Evolutionary conservation across 2,113 vertebrate genomes (phyloP).

Genomic region (Machaerirhynchus nigripectus): DNA sequence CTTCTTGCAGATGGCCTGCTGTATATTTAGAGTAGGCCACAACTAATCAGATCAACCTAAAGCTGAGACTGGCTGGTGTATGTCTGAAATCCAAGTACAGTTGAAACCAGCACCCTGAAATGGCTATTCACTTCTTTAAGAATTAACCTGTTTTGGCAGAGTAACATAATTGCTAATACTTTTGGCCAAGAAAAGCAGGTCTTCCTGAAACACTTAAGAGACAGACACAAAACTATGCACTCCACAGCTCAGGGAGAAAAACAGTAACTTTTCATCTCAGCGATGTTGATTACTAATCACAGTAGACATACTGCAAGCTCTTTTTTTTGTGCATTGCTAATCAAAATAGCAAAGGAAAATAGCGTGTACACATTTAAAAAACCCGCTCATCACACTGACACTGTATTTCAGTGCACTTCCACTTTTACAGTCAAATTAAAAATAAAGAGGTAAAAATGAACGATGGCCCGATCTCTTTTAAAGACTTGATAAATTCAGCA

Average conservation of each 20-base stretch:
- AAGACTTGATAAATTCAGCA: not conserved
- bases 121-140: not conserved
- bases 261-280: not conserved
- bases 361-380: not conserved
- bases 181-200: not conserved
- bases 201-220: not conserved
- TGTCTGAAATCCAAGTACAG: not conserved
- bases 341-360: not conserved
- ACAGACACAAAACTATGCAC: not conserved
- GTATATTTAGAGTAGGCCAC: not conserved
- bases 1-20: not conserved
- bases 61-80: not conserved
- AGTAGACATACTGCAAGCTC: not conserved
- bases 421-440: not conserved
- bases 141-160: constrained; percentile 2
- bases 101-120: not conserved
- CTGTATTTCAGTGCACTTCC: not conserved
- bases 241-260: not conserved
- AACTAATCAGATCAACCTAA: constrained; percentile 14
- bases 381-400: not conserved
- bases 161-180: not conserved
- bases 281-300: not conserved
- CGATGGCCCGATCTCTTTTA: not conserved
- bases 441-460: not conserved
- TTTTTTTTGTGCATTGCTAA: not conserved